These are phyloP conservation scores for Melanotaenia trifasciata DNA, from an alignment of 2,797 vertebrate genomes.

Conservation along the genomic window DNA sequence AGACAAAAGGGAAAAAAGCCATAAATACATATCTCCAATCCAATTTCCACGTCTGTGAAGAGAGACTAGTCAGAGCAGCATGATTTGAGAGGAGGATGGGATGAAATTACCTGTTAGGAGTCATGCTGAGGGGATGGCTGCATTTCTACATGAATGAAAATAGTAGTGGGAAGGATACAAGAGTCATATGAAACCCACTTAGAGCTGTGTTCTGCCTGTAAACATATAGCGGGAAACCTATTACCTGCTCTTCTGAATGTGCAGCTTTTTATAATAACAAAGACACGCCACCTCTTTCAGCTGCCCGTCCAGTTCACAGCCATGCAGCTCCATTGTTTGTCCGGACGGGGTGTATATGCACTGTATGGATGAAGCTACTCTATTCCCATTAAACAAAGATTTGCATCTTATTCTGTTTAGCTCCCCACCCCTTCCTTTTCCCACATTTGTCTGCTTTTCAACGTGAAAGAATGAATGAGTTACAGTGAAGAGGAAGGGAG, in stretches of 20 bases:
- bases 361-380: constrained; percentile 27
- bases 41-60: constrained; percentile 72
- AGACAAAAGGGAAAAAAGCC: constrained; percentile 17
- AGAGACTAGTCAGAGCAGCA: constrained; percentile 64
- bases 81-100: constrained; percentile 72
- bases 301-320: constrained; percentile 44
- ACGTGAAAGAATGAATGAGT: constrained; percentile 56
- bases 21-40: constrained; percentile 72
- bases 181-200: constrained; percentile 66
- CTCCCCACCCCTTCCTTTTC: constrained; percentile 9
- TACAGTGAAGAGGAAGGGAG: not conserved
- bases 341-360: constrained; percentile 10
- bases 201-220: constrained; percentile 58
- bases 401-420: constrained; percentile 56
- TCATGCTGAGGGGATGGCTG: constrained; percentile 52
- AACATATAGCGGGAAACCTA: constrained; percentile 65
- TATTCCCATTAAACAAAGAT: constrained; percentile 20
- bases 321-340: not conserved
- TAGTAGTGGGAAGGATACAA: constrained; percentile 47
- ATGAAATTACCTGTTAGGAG: constrained; percentile 72
- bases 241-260: constrained; percentile 62
- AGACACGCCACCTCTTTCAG: constrained; percentile 39
- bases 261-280: constrained; percentile 66
- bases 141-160: constrained; percentile 62
- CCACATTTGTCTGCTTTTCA: constrained; percentile 42